phyloP scores from a whole-genome alignment of 1,140 invertebrate genomes.

The Portunus trituberculatus region DNA sequence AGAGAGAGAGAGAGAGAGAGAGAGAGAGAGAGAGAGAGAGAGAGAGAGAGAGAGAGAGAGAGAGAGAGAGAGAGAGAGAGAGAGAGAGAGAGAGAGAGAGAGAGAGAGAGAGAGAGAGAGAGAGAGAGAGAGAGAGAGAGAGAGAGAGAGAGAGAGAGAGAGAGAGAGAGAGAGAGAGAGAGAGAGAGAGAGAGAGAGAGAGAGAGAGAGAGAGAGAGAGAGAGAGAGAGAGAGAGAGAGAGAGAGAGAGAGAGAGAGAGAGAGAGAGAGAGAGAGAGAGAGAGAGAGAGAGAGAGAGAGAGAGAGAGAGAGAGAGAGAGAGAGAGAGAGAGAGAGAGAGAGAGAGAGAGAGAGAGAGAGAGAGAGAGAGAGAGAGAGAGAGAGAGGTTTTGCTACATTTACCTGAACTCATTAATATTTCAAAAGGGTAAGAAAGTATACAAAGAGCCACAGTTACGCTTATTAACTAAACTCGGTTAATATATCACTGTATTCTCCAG shows the following conservation, averaged over 20 bases:
- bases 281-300: not conserved
- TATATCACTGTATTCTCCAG: no score
- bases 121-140: no score
- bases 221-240: slow-evolving; percentile 26
- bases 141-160: slow-evolving; percentile 26
- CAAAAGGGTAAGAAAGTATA: no score
- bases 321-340: slow-evolving; percentile 44
- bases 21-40: slow-evolving; percentile 44
- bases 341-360: slow-evolving; percentile 41
- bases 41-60: slow-evolving; percentile 41
- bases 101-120: no score
- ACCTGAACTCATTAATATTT: no score
- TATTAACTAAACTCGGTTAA: no score
- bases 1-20: slow-evolving; percentile 26
- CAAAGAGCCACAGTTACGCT: no score
- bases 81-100: not conserved
- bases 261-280: slow-evolving; percentile 41
- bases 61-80: not conserved
- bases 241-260: slow-evolving; percentile 44
- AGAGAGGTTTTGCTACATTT: no score
- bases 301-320: slow-evolving; percentile 26
- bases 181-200: slow-evolving; percentile 41
- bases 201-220: not conserved
- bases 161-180: slow-evolving; percentile 44
- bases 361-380: not conserved